Evolutionary conservation across 2,888 invertebrate species (phyloP).

Genomic region (Tetramorium bicarinatum): DNA sequence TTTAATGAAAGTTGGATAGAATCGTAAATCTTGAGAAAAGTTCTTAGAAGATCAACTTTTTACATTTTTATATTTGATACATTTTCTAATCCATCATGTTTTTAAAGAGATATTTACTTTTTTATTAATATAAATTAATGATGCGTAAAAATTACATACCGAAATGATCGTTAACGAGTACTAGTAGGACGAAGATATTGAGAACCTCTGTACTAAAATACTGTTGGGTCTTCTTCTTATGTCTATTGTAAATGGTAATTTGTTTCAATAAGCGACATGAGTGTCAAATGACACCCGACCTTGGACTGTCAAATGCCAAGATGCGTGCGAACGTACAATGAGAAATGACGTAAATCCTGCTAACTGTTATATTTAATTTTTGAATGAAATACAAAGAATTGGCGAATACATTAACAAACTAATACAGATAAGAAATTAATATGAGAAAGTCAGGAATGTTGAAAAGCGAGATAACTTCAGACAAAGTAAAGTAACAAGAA

Average conservation of each 20-base stretch:
- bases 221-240: conserved; percentile 13
- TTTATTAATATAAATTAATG: not conserved
- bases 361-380: conserved; percentile 3
- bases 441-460: not conserved
- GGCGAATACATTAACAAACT: not conserved
- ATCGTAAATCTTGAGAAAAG: not conserved
- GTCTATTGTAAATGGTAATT: conserved; percentile 39
- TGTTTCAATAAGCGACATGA: conserved; percentile 46
- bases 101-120: not conserved
- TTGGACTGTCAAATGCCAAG: conserved; percentile 35
- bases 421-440: not conserved
- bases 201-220: conserved; percentile 8
- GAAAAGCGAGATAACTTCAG: not conserved
- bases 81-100: not conserved
- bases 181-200: conserved; percentile 7
- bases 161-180: no score
- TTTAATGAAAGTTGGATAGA: not conserved
- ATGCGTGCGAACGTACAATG: conserved; percentile 31
- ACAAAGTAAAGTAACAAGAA: not conserved
- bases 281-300: conserved; percentile 24
- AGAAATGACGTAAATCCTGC: conserved; percentile 25
- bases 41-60: not conserved
- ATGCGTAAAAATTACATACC: no score
- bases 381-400: not conserved
- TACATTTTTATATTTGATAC: not conserved